These are phyloP conservation scores for Erebia palarica DNA, from an alignment of 2,888 invertebrate species.

Conservation along the genomic window DNA sequence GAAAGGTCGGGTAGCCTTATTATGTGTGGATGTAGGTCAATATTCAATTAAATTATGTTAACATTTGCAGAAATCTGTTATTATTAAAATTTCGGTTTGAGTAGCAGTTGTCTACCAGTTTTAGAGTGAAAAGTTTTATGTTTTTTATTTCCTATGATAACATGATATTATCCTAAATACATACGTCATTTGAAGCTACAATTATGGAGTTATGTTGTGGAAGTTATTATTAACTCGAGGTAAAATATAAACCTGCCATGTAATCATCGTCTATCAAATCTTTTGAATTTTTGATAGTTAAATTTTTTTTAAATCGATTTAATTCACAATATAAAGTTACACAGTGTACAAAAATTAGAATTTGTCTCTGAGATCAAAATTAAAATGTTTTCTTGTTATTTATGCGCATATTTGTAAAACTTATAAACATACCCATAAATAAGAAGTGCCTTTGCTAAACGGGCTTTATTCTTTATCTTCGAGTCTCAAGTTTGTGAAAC, in stretches of 20 bases:
- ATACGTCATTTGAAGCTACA: background rate
- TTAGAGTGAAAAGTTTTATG: background rate
- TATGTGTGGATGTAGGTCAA: slow-evolving; percentile 10
- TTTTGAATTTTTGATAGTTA: slow-evolving; percentile 6
- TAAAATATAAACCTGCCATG: background rate
- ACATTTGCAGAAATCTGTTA: background rate
- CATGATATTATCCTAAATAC: background rate
- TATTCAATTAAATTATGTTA: slow-evolving; percentile 3
- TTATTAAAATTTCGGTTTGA: slow-evolving; percentile 1
- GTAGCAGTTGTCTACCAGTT: background rate
- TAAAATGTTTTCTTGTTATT: too few relatives aligned
- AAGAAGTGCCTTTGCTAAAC: too few relatives aligned
- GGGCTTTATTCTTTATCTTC: too few relatives aligned
- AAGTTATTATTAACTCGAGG: background rate
- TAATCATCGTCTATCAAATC: background rate
- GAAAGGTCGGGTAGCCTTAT: slow-evolving; percentile 7
- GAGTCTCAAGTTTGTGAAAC: too few relatives aligned
- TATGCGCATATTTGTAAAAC: too few relatives aligned
- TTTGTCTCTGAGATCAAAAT: too few relatives aligned
- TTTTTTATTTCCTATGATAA: background rate
- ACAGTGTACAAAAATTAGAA: too few relatives aligned
- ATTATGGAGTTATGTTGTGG: background rate
- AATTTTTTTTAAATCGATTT: slow-evolving; percentile 10
- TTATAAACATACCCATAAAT: too few relatives aligned
- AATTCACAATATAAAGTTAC: background rate